Conservation (phyloP, 2,113 vertebrate species). For the Alectura lathami region DNA sequence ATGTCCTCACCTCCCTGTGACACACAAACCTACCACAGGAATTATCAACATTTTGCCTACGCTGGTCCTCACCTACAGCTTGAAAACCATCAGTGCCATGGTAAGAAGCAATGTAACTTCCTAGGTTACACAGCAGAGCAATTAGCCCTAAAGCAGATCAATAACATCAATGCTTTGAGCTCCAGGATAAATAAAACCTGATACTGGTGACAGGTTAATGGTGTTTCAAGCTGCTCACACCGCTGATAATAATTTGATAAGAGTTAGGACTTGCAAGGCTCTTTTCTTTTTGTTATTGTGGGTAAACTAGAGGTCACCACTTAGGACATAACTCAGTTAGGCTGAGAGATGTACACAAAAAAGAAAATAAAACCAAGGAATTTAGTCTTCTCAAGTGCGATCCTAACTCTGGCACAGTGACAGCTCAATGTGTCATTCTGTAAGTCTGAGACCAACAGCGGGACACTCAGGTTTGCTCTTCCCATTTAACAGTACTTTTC, state of each 20-base stretch:
- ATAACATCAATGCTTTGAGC: neutral
- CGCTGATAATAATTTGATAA: slow-evolving; percentile 3
- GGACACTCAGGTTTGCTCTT: neutral
- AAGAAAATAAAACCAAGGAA: neutral
- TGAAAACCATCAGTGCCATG: neutral
- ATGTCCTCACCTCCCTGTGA: neutral
- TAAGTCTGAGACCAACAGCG: neutral
- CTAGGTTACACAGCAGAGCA: neutral
- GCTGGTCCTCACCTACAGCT: neutral
- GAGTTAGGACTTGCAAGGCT: neutral
- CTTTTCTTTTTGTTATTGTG: neutral
- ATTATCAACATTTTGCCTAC: neutral
- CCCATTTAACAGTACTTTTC: neutral
- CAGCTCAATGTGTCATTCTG: neutral
- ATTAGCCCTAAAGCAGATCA: slow-evolving; percentile 34
- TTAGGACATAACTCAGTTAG: neutral
- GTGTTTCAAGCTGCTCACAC: neutral
- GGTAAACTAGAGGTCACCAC: neutral
- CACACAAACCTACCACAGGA: neutral
- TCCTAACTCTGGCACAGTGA: neutral
- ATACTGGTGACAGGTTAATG: slow-evolving; percentile 1
- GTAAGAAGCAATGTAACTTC: neutral
- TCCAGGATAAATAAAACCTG: neutral
- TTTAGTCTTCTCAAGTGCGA: neutral
- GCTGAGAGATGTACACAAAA: neutral